phyloP scores from a whole-genome alignment of 2,888 invertebrate species.

The Lasioglossum villosulum region DNA sequence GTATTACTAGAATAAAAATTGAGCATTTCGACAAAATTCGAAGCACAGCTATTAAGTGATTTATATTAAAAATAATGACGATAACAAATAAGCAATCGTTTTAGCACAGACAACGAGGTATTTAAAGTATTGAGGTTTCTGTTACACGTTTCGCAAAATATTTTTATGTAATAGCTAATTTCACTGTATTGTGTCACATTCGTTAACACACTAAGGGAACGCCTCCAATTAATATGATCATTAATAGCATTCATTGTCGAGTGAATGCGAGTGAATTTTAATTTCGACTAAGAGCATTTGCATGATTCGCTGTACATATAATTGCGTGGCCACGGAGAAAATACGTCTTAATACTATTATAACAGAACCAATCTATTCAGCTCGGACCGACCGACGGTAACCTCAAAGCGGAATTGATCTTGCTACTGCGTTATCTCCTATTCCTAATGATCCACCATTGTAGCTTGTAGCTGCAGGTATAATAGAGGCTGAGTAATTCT shows the following conservation, averaged over 20 bases:
- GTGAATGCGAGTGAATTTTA: background rate
- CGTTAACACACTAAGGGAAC: background rate
- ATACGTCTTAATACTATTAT: conserved; percentile 65
- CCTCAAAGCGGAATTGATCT: conserved; percentile 72
- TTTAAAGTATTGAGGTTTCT: background rate
- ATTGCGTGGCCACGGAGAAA: conserved; percentile 54
- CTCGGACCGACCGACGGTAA: conserved; percentile 48
- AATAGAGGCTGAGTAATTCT: conserved; percentile 68
- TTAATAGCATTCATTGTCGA: background rate
- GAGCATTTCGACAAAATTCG: background rate
- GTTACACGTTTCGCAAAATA: background rate
- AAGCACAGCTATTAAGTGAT: background rate
- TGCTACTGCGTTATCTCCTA: conserved; percentile 69
- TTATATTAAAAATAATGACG: background rate
- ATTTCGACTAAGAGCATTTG: conserved; percentile 32
- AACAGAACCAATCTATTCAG: conserved; percentile 65
- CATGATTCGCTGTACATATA: conserved; percentile 28
- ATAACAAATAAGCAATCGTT: background rate
- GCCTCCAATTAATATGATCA: background rate
- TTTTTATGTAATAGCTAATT: background rate
- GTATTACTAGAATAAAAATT: background rate
- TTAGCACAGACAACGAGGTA: background rate
- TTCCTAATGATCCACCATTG: conserved; percentile 75
- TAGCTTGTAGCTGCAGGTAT: conserved; percentile 57
- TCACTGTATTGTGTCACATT: background rate